These are phyloP conservation scores for Haliaeetus leucogaster DNA, from an alignment of 2,113 vertebrate species.

Conservation along the genomic window DNA sequence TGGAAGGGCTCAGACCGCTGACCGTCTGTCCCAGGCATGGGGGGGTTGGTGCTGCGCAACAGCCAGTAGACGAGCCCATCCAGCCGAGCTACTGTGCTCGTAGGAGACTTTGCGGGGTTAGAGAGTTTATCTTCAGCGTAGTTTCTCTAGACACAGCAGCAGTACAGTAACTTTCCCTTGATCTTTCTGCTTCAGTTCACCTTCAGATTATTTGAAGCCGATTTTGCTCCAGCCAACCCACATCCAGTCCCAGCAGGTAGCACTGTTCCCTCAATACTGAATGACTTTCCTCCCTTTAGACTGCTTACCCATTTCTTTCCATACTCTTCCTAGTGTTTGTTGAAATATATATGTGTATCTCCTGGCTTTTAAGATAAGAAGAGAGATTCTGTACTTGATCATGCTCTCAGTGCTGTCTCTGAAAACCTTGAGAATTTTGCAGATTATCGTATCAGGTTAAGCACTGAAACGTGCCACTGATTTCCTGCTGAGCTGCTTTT, in stretches of 20 bases:
- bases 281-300: not conserved
- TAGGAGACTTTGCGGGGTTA: not conserved
- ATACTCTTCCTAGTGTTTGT: not conserved
- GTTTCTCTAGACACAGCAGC: not conserved
- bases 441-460: not conserved
- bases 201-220: not conserved
- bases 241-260: not conserved
- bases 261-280: not conserved
- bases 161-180: not conserved
- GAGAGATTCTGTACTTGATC: not conserved
- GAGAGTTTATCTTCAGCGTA: not conserved
- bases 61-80: not conserved
- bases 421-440: not conserved
- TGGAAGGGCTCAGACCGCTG: not conserved
- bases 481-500: not conserved
- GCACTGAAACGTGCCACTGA: not conserved
- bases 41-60: accelerated
- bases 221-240: not conserved
- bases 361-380: not conserved
- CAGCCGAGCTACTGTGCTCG: not conserved
- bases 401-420: not conserved
- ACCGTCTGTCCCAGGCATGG: not conserved
- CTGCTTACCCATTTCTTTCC: not conserved
- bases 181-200: not conserved
- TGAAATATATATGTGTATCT: not conserved